Percentiles rank a stretch among this genome's conserved stretches.
phyloP scores from a whole-genome alignment of 2,888 invertebrate species.

The Calameuta idolon region DNA sequence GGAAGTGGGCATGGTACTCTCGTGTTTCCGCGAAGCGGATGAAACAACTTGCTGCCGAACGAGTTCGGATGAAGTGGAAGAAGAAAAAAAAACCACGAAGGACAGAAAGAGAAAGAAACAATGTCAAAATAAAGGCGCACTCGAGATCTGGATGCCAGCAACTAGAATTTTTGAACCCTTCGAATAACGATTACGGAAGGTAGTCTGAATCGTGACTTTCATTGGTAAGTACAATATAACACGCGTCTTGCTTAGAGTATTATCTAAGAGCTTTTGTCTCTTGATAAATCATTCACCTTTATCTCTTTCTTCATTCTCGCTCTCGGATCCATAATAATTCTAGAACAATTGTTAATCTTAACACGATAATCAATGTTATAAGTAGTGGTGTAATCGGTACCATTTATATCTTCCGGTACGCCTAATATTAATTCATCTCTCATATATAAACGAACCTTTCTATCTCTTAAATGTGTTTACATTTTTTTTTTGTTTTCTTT shows the following conservation, averaged over 20 bases:
- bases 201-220: constrained; percentile 40
- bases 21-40: neutral
- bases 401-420: constrained; percentile 22
- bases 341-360: constrained; percentile 17
- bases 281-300: constrained; percentile 30
- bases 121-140: neutral
- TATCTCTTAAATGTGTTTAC: constrained; percentile 17
- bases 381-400: constrained; percentile 7
- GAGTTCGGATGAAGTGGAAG: neutral
- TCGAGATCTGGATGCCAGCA: neutral
- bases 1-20: neutral
- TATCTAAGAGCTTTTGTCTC: constrained; percentile 33
- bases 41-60: neutral
- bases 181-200: constrained; percentile 48
- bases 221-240: constrained; percentile 45
- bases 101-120: neutral
- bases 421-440: neutral
- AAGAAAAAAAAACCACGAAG: neutral
- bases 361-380: constrained; percentile 11
- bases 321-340: constrained; percentile 15
- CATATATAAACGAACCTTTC: neutral
- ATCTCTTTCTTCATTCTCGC: constrained; percentile 15
- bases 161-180: constrained; percentile 40
- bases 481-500: constrained; percentile 32
- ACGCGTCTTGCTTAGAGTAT: constrained; percentile 30